phyloP scores from a whole-genome alignment of 2,113 vertebrate species.

The Saiga tatarica region DNA sequence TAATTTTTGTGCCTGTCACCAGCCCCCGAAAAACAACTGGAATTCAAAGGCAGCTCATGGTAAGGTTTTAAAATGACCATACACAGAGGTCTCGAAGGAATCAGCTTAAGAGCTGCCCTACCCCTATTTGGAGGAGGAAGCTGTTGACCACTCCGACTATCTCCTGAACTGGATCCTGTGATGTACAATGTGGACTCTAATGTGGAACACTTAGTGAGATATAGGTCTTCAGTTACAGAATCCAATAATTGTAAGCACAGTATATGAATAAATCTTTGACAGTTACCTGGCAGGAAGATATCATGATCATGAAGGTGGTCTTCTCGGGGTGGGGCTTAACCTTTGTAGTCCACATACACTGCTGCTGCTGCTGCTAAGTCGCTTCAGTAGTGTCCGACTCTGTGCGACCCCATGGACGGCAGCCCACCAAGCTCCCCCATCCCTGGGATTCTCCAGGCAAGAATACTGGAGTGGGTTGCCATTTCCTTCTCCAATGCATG shows the following conservation, averaged over 20 bases:
- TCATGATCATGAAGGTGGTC: not conserved
- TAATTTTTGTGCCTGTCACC: not conserved
- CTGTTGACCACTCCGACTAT: not conserved
- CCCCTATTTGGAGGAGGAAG: not conserved
- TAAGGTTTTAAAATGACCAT: not conserved
- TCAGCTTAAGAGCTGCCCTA: not conserved
- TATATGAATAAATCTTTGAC: not conserved
- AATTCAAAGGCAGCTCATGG: not conserved
- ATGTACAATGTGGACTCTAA: rapidly evolving
- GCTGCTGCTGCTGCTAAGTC: not conserved
- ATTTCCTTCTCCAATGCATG: too few relatives aligned
- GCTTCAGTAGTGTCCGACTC: too few relatives aligned
- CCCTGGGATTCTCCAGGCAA: too few relatives aligned
- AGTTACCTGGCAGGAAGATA: not conserved
- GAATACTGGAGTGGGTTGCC: too few relatives aligned
- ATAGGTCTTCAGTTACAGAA: not conserved
- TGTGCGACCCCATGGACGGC: too few relatives aligned
- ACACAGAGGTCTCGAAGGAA: not conserved
- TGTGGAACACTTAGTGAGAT: not conserved
- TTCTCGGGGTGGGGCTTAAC: not conserved
- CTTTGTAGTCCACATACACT: not conserved
- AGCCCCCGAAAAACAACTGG: not conserved
- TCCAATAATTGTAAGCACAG: not conserved
- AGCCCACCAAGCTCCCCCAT: too few relatives aligned
- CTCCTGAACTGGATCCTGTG: not conserved